Base-by-base conservation (phyloP, 2,888 invertebrate species). In the Drosophila kuntzei region DNA sequence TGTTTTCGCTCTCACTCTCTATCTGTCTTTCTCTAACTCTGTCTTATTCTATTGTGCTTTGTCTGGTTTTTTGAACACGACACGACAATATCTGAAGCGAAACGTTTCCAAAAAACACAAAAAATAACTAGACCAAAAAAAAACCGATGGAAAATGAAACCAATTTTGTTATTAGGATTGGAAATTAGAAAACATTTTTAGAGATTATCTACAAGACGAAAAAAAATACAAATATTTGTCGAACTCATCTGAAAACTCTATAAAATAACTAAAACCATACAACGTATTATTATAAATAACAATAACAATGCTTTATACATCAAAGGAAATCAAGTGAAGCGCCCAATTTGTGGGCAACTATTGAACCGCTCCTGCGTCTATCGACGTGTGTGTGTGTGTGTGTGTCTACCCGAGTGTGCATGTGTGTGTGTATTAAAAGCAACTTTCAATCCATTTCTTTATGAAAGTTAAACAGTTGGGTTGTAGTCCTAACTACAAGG, bases 61-160 rank as follows among this genome's bases (percentile, higher is more conserved):
- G 20, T 41, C 39, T 51, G 41, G 53, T 54, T 46, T 37, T 57
- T 46, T 57, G 36, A 57, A 46, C 46, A 36, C 53, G 29, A 71
- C 47, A 46, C 41, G 71, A 71, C 73, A 71, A 71, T 71, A 70
- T 70, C 72, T 55, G 57, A 71, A 47, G 62, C 22, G 50, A 47
- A 59, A 27, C 32, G 49, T 46, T 44, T 57, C 25, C 55, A 54
- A 53, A 27, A 54, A 22, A 25, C 36, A 61, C 14, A 25, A 27
- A 27, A 29, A 27, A 37, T 18, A 14, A 29, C 63, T 36, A 32
- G 60, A 68, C 51, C 63, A 71, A 70, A 34, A 11, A 41, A 47
- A 47, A 18, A 16, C 39, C 59, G 12, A 53, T 39, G 3, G 29
- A 9, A 50, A 47, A 47, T 12, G n/a, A 55, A 49, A 61, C 34